Evolutionary conservation across 1,140 invertebrate genomes (phyloP).

Genomic region (Camponotus floridanus): DNA sequence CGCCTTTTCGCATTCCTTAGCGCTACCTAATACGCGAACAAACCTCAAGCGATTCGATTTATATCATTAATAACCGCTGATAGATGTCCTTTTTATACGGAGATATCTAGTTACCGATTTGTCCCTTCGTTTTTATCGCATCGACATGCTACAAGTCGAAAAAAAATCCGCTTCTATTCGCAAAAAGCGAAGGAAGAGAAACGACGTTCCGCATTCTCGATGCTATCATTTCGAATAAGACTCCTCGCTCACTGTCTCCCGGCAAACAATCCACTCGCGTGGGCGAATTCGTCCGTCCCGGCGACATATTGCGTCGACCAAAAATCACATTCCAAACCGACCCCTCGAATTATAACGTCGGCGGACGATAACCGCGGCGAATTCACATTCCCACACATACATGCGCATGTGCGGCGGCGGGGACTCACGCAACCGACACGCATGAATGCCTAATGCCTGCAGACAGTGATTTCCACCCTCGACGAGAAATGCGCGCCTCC

Average conservation of each 20-base stretch:
- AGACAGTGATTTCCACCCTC: constrained; percentile 84
- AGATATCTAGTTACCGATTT: background rate
- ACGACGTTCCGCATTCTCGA: background rate
- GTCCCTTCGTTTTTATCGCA: constrained; percentile 1
- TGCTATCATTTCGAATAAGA: background rate
- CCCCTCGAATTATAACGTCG: constrained; percentile 78
- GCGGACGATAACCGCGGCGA: constrained; percentile 66
- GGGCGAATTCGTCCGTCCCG: constrained; percentile 4
- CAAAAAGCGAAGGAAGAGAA: background rate
- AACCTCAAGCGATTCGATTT: background rate
- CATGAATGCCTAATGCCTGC: constrained; percentile 82
- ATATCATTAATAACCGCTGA: constrained; percentile 21
- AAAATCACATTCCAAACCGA: constrained; percentile 81
- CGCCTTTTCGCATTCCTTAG: constrained; percentile 63
- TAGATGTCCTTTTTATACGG: background rate
- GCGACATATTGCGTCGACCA: constrained; percentile 67
- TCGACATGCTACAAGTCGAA: background rate
- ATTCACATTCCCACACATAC: constrained; percentile 82
- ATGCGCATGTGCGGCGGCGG: constrained; percentile 39
- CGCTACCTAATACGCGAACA: constrained; percentile 16
- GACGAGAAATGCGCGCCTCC: constrained; percentile 74
- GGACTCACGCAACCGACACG: constrained; percentile 81
- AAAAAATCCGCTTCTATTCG: background rate
- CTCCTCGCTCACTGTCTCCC: background rate
- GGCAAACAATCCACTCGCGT: background rate